Conservation (phyloP, 2,113 vertebrate genomes). For the Ancistrus triradiatus region DNA sequence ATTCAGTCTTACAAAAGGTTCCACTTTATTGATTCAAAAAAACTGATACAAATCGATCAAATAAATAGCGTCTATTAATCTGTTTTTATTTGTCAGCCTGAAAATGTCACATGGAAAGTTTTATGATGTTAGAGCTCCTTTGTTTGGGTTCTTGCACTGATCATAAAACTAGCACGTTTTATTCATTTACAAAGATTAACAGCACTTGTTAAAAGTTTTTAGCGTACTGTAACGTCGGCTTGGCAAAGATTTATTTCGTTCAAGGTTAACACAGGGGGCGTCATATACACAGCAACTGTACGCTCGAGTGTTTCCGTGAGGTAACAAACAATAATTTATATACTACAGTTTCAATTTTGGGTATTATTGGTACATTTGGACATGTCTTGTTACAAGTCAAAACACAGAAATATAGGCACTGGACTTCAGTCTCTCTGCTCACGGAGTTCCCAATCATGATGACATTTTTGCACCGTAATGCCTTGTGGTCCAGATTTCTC, state of each 20-base stretch:
- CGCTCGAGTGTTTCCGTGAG: constrained; percentile 43
- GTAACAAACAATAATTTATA: constrained; percentile 41
- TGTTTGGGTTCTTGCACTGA: too few relatives aligned
- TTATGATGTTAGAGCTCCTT: constrained; percentile 11
- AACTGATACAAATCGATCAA: constrained; percentile 66
- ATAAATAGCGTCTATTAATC: constrained; percentile 68
- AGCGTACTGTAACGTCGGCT: constrained; percentile 57
- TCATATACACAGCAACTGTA: constrained; percentile 57
- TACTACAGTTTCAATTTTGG: constrained; percentile 16
- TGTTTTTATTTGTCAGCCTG: constrained; percentile 34
- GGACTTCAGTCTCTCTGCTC: constrained; percentile 27
- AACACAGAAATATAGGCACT: constrained; percentile 39
- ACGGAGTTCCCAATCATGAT: constrained; percentile 37
- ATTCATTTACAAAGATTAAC: constrained; percentile 87
- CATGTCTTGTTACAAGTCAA: constrained; percentile 47
- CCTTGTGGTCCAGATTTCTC: constrained; percentile 36
- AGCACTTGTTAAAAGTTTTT: constrained; percentile 69
- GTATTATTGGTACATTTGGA: background rate
- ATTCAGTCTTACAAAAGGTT: constrained; percentile 72
- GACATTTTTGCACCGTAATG: constrained; percentile 39
- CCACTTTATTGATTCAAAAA: constrained; percentile 69
- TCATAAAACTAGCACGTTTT: constrained; percentile 74
- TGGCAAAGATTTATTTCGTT: constrained; percentile 65
- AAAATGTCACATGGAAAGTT: background rate
- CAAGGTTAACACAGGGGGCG: constrained; percentile 55